Conservation (phyloP, 2,888 invertebrate species). For the Drosophila picticornis region DNA sequence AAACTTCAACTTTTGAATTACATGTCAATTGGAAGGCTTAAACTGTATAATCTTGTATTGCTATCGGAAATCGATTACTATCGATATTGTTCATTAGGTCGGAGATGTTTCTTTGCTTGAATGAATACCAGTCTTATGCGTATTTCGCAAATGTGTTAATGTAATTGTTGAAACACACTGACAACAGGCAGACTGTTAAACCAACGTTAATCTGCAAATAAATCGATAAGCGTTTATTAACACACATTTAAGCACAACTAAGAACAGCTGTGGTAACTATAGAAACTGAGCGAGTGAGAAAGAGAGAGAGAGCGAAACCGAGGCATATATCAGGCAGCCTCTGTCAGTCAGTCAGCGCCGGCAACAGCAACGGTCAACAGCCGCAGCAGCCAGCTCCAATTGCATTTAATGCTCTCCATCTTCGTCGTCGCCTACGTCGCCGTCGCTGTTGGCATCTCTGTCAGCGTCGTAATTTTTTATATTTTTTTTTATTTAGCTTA, state of each 20-base stretch:
- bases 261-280: not conserved
- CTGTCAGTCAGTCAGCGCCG: slow-evolving; percentile 37
- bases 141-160: no score
- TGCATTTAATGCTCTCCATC: slow-evolving; percentile 44
- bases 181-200: not conserved
- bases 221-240: not conserved
- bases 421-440: slow-evolving; percentile 26
- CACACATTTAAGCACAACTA: not conserved
- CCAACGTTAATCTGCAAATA: not conserved
- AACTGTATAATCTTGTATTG: not conserved
- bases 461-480: slow-evolving; percentile 37
- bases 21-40: not conserved
- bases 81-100: not conserved
- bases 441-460: slow-evolving; percentile 45
- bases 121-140: no score
- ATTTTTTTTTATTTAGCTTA: slow-evolving; percentile 7
- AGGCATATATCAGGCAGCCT: slow-evolving; percentile 32
- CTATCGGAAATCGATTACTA: not conserved
- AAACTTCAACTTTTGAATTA: not conserved
- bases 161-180: not conserved
- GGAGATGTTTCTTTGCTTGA: no score
- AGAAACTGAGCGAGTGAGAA: not conserved
- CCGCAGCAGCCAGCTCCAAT: slow-evolving; percentile 38
- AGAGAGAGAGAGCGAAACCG: not conserved
- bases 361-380: slow-evolving; percentile 60